Percentiles rank a stretch among this genome's conserved stretches.
Conservation (phyloP, 2,888 invertebrate genomes). For the Troides aeacus region DNA sequence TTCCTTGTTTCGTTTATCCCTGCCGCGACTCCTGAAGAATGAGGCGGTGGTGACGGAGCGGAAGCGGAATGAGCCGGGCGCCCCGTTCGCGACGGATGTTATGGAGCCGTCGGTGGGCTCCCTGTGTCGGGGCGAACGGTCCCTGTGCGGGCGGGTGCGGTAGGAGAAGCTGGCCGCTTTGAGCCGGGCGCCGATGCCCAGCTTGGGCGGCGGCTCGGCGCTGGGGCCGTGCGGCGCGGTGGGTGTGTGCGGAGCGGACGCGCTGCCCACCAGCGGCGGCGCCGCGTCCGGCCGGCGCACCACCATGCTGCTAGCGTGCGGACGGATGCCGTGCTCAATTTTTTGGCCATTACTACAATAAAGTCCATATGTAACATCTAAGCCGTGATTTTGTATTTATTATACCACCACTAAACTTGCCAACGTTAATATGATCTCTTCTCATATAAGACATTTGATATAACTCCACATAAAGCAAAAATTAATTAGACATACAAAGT, state of each 20-base stretch:
- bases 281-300: slow-evolving; percentile 54
- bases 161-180: slow-evolving; percentile 68
- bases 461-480: too few relatives aligned
- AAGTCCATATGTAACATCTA: too few relatives aligned
- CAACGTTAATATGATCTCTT: too few relatives aligned
- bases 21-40: slow-evolving; percentile 56
- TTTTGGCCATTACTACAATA: slow-evolving; percentile 40
- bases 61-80: slow-evolving; percentile 57
- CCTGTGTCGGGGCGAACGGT: slow-evolving; percentile 55
- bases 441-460: too few relatives aligned
- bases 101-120: slow-evolving; percentile 48
- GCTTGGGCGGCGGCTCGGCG: slow-evolving; percentile 37
- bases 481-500: too few relatives aligned
- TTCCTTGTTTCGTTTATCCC: slow-evolving; percentile 49
- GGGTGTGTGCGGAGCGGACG: slow-evolving; percentile 73
- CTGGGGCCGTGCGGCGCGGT: slow-evolving; percentile 50
- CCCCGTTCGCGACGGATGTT: slow-evolving; percentile 49
- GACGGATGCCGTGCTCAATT: slow-evolving; percentile 51
- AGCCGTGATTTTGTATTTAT: too few relatives aligned
- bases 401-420: too few relatives aligned
- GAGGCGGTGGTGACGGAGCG: slow-evolving; percentile 66
- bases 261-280: slow-evolving; percentile 43
- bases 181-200: slow-evolving; percentile 55
- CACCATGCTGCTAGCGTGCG: slow-evolving; percentile 63
- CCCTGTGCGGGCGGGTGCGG: slow-evolving; percentile 52